Percentiles rank a stretch among this genome's conserved stretches.
These are phyloP conservation scores for Argyresthia goedartella DNA, from an alignment of 2,888 invertebrate species.

Conservation along the genomic window DNA sequence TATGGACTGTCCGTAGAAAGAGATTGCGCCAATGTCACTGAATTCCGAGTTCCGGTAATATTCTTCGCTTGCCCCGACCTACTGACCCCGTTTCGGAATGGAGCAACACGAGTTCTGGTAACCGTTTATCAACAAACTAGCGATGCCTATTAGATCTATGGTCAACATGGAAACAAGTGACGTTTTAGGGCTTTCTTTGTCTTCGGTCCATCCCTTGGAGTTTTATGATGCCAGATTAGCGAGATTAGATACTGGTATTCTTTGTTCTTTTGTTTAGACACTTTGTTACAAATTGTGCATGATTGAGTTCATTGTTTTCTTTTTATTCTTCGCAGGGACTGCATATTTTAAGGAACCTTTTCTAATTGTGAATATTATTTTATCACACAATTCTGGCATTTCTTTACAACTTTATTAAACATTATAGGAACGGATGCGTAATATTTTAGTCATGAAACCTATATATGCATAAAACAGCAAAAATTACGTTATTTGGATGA, in stretches of 20 bases:
- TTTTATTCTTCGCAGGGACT: not conserved
- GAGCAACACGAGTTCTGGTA: constrained; percentile 32
- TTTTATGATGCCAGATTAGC: no score
- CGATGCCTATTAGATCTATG: not conserved
- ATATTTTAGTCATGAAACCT: no score
- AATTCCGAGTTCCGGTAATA: constrained; percentile 46
- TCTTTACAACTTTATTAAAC: no score
- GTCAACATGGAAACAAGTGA: no score
- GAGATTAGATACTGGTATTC: not conserved
- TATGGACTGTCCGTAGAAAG: not conserved
- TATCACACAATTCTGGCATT: no score
- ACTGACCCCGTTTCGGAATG: constrained; percentile 53
- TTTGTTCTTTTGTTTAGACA: constrained; percentile 1
- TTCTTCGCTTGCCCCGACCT: constrained; percentile 54
- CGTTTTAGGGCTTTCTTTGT: no score
- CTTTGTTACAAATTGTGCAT: not conserved
- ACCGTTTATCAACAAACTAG: constrained; percentile 2
- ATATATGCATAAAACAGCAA: no score
- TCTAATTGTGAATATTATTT: no score
- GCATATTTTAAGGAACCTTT: not conserved
- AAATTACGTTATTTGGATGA: no score
- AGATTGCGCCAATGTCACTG: constrained; percentile 8
- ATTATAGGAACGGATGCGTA: no score
- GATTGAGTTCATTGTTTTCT: not conserved
- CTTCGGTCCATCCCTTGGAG: no score